These are phyloP conservation scores for Ormia ochracea DNA, from an alignment of 2,888 invertebrate species.

Conservation along the genomic window DNA sequence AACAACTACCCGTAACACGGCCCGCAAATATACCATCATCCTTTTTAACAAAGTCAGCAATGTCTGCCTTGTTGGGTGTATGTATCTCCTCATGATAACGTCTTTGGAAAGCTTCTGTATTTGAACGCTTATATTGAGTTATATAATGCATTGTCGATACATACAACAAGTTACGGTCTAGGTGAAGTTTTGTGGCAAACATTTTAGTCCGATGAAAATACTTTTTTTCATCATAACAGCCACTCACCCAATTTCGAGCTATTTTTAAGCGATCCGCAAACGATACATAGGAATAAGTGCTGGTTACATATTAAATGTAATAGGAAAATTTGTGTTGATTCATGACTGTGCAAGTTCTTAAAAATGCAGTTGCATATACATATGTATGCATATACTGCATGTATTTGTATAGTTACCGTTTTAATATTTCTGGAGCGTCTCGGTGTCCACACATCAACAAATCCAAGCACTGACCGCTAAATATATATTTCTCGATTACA, in stretches of 20 bases:
- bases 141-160: constrained; percentile 78
- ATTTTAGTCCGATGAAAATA: constrained; percentile 77
- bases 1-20: constrained; percentile 71
- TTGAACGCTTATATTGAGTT: constrained; percentile 70
- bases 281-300: constrained; percentile 71
- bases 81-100: constrained; percentile 69
- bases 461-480: constrained; percentile 70
- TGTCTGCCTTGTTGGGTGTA: constrained; percentile 68
- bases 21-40: constrained; percentile 72
- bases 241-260: constrained; percentile 80
- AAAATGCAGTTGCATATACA: neutral
- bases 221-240: constrained; percentile 77
- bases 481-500: constrained; percentile 77
- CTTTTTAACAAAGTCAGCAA: constrained; percentile 72
- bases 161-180: constrained; percentile 78
- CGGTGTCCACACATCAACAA: constrained; percentile 74
- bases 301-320: constrained; percentile 48
- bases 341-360: neutral
- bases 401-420: constrained; percentile 67
- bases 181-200: constrained; percentile 79
- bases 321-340: neutral
- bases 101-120: constrained; percentile 72
- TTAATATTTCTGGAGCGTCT: constrained; percentile 66
- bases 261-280: constrained; percentile 72
- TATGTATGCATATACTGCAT: no score